Percentiles rank a stretch among this genome's conserved stretches.
These are phyloP conservation scores for Aphaenogaster ashmeadi DNA, from an alignment of 1,140 invertebrate species.

Conservation along the genomic window DNA sequence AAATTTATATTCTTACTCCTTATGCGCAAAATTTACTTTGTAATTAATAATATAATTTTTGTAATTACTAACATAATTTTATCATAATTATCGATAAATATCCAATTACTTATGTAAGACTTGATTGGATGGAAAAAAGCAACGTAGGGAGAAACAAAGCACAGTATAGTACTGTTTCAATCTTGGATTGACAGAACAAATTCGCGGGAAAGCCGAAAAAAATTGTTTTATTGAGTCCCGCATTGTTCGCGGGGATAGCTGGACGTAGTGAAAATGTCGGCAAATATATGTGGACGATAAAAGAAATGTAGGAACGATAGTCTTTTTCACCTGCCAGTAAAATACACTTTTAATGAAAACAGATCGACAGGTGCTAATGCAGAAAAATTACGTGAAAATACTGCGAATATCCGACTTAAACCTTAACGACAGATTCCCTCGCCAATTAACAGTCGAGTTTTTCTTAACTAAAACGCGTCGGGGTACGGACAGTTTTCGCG, in stretches of 20 bases:
- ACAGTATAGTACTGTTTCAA: not conserved
- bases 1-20: not conserved
- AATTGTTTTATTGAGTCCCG: constrained; percentile 17
- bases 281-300: not conserved
- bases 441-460: not conserved
- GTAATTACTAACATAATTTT: not conserved
- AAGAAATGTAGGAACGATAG: not conserved
- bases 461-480: not conserved
- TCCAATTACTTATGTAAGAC: constrained; percentile 1
- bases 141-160: not conserved
- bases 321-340: not conserved
- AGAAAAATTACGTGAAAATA: constrained; percentile 16
- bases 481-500: not conserved
- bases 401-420: not conserved
- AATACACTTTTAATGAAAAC: not conserved
- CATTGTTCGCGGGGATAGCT: constrained; percentile 4
- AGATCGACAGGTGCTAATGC: not conserved
- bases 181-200: constrained; percentile 38
- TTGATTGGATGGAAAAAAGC: not conserved
- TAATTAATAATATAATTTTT: not conserved
- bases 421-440: not conserved
- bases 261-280: not conserved
- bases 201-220: constrained; percentile 37
- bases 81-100: not conserved
- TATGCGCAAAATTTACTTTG: not conserved